Base-by-base conservation (phyloP, 1,140 invertebrate genomes). In the Drosophila pectinifera region DNA sequence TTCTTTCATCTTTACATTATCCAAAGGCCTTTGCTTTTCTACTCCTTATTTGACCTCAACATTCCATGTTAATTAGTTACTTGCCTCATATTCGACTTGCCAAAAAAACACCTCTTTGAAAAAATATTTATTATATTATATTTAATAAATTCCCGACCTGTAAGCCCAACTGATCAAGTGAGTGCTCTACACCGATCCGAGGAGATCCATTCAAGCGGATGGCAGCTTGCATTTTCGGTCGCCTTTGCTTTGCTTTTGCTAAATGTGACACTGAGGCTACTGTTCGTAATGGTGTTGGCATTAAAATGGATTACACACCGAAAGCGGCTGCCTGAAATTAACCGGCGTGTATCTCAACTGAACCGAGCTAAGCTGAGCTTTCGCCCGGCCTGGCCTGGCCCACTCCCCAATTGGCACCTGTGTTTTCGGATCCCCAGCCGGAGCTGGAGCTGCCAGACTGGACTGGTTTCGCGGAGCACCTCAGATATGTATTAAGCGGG, bases 231-330 rank as follows among this genome's bases (percentile, higher is more conserved):
- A 77, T 80, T 69, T 77, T 75, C 45, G 54, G 62, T 62, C 45
- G 16, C 36, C 28, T 49, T 80, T 59, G 80, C 64, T 63, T 63
- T 70, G 59, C 63, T 65, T 73, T 88, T 73, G 83, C 84, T 88
- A 89, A 88, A 88, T 88, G 84, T 84, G 84, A 88, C 84, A 88
- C 77, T 89, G 85, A 88, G 84, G 84, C 84, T 89, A 89, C 85
- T 89, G 84, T 89, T 89, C 80, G 85, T 90, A 89, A 88, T 88
- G 84, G 84, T 89, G 84, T 89, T 89, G 84, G 84, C 84, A 89
- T 89, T 89, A 90, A 89, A 89, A 89, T 89, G 84, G 84, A 89
- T 89, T 89, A 89, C 84, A 89, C 73, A 89, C 77, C 69, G 69
- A 77, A 73, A 81, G 68, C 83, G 67, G 74, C 83, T 82, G 83